Evolutionary conservation across 2,113 vertebrate genomes (phyloP).

Genomic region (Rhabdomys dilectus): DNA sequence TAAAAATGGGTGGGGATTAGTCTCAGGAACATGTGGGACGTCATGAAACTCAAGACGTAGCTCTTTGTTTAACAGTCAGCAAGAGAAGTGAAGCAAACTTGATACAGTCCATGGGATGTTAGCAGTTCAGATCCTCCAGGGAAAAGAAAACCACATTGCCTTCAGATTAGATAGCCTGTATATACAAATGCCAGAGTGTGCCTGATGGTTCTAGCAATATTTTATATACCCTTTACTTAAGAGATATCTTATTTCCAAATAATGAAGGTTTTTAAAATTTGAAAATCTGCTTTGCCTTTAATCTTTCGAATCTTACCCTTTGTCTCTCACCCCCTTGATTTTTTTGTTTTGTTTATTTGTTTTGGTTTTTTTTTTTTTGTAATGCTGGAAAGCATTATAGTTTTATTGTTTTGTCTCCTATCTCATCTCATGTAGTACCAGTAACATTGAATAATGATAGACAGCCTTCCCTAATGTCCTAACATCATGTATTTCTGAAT

Average conservation of each 20-base stretch:
- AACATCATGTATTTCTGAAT: conserved; percentile 2
- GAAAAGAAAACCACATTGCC: conserved; percentile 31
- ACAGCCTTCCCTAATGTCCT: conserved; percentile 40
- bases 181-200: not conserved
- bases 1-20: conserved; percentile 81
- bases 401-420: conserved; percentile 59
- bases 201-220: conserved; percentile 30
- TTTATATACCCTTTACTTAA: not conserved
- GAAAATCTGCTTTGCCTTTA: not conserved
- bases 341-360: not conserved
- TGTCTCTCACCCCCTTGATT: not conserved
- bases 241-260: conserved; percentile 23
- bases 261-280: conserved; percentile 49
- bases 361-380: not conserved
- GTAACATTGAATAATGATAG: conserved; percentile 75
- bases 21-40: conserved; percentile 78
- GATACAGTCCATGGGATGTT: conserved; percentile 1
- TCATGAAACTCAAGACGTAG: conserved; percentile 80
- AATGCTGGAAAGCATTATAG: conserved; percentile 40
- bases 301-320: not conserved
- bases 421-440: conserved; percentile 54
- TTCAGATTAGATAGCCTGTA: conserved; percentile 28
- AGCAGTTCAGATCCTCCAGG: conserved; percentile 9
- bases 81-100: not conserved
- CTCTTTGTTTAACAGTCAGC: conserved; percentile 83